Percentiles rank a stretch among this genome's conserved stretches.
Conservation (phyloP, 2,797 vertebrate genomes). For the Chiloscyllium punctatum region DNA sequence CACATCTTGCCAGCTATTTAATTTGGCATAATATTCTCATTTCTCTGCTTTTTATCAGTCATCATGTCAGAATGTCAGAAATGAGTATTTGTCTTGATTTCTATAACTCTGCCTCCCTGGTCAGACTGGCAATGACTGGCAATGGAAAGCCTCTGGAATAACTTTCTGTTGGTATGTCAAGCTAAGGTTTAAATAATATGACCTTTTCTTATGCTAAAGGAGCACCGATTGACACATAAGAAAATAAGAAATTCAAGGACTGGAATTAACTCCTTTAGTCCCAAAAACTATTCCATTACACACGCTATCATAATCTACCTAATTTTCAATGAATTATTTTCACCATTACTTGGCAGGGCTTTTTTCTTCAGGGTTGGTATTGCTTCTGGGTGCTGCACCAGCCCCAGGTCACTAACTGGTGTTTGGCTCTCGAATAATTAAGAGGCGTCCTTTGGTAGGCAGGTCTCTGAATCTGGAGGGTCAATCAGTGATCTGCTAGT, state of each 20-base stretch:
- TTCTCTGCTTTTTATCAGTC: not conserved
- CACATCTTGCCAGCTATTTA: constrained; percentile 31
- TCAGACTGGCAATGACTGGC: constrained; percentile 19
- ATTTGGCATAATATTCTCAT: constrained; percentile 3
- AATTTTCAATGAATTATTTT: not conserved
- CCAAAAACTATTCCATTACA: not conserved
- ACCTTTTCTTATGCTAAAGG: not conserved
- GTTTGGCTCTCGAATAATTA: no score
- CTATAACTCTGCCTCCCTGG: not conserved
- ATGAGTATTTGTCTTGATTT: not conserved
- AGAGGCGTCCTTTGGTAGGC: no score
- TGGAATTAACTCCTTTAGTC: not conserved
- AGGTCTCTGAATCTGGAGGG: no score
- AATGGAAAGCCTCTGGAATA: not conserved
- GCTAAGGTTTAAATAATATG: constrained; percentile 12
- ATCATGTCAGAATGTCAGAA: constrained; percentile 31
- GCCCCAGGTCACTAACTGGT: not conserved
- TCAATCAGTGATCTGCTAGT: not conserved
- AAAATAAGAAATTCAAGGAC: not conserved
- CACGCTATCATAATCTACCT: not conserved
- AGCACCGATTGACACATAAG: not conserved
- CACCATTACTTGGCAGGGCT: not conserved
- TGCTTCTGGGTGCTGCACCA: not conserved
- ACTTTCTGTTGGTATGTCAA: constrained; percentile 23
- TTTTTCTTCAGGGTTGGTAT: not conserved